Percentiles rank a stretch among this genome's conserved stretches.
Conservation (phyloP, 2,888 invertebrate species). For the Lycophotia porphyrea region DNA sequence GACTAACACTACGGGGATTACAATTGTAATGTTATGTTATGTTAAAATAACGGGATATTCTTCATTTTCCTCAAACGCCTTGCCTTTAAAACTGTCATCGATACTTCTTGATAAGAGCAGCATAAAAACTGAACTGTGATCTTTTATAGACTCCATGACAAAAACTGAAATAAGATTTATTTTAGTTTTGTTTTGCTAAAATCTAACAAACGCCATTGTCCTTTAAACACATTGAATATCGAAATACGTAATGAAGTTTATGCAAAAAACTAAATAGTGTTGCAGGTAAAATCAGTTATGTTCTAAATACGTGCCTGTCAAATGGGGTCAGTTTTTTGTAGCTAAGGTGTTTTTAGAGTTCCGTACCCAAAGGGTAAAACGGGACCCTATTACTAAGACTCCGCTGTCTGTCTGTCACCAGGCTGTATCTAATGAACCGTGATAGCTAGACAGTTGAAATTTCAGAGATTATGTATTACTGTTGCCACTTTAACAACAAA, state of each 20-base stretch:
- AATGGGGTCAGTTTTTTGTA: constrained; percentile 68
- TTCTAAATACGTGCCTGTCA: constrained; percentile 72
- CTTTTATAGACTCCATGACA: not conserved
- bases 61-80: not conserved
- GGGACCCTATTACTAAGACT: too few relatives aligned
- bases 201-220: not conserved
- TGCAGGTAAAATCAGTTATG: constrained; percentile 60
- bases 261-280: constrained; percentile 53
- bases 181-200: not conserved
- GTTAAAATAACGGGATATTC: not conserved
- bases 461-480: too few relatives aligned
- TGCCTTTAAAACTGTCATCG: too few relatives aligned
- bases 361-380: too few relatives aligned
- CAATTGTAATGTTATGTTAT: too few relatives aligned
- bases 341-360: constrained; percentile 62
- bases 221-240: constrained; percentile 31
- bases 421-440: too few relatives aligned
- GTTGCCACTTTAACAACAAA: too few relatives aligned
- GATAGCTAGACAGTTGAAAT: too few relatives aligned
- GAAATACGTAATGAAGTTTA: constrained; percentile 32
- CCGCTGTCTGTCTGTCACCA: too few relatives aligned
- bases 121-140: not conserved
- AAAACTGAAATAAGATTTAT: not conserved
- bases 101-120: too few relatives aligned
- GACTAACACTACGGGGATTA: too few relatives aligned